Base-by-base conservation (phyloP, 2,888 invertebrate species). In the Pemphredon lugubris region DNA sequence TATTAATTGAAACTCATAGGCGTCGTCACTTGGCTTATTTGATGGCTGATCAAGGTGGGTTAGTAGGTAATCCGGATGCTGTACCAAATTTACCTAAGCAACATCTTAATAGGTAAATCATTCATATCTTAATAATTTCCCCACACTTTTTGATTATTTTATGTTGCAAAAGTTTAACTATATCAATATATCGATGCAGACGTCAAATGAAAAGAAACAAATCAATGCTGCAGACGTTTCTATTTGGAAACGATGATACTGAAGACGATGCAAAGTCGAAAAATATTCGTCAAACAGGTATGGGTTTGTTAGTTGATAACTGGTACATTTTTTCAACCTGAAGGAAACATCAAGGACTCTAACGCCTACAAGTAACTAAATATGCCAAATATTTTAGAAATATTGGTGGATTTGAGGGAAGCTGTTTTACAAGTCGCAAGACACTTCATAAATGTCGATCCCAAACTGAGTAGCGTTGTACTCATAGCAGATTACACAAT, bases 391-490 rank as follows among this genome's bases (percentile, higher is more conserved):
- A 32, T 84, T 86, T 32, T 73, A 82, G 99, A 99, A 92, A 95
- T 99, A 85, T 92, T 99, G 77, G 98, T 99, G n/a, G 98, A 99
- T 91, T 92, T 99, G 55, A 93, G 98, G 79, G 98, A 99, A 91
- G 96, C 98, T 26, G 97, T 99, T 81, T 91, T 98, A 58, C 98
- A 97, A 91, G 93, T 94, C 47, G 97, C 97, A 18, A 92, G 98
- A 26, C 98, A 99, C 91, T 99, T 99, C 90, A 93, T 98, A 77
- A 95, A 97, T 66, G 93, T 97, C 40, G 98, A 98, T 91, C 96
- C 97, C 32, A 96, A 96, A 90, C 90, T 96, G 77, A 94, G 94
- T 67, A 95, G 96, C 85, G 95, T 95, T 59, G 93, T 93, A 68
- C 90, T 97, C 47, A 93, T 96, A 82, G 97, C 98, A 48, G 98